Evolutionary conservation across 2,113 vertebrate genomes (phyloP), one percentile per base, ranked within the genome.

Genomic region (Gopherus evgoodei): DNA sequence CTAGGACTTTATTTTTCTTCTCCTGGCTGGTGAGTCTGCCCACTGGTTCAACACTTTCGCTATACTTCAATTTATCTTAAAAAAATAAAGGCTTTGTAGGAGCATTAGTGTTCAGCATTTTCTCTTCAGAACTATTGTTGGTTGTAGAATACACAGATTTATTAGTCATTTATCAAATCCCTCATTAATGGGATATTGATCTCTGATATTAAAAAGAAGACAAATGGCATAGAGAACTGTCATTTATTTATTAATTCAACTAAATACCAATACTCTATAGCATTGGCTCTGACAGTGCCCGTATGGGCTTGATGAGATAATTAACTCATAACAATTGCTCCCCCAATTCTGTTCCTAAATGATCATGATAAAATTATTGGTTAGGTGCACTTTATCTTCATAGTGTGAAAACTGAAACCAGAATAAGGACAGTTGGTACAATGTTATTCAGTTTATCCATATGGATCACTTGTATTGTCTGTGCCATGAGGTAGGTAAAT

Each of bases 271-370:
- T 44, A 29, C 35, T 44, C 38, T 24, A 17, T 42, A 27, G 53
- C n/a, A 83, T 14, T 17, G n/a, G 53, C 25, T 83, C 38, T 57
- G 19, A 42, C n/a, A 56, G 42, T 57, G 81, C 24, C 52, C 16
- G 3, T 42, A 14, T 83, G 13, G 22, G 12, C 38, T 56, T 83
- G 44, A 57, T 38, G n/a, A 83, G 54, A 57, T 57, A 62, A 38
- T 1, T 3, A 38, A 4, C 19, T 3, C 6, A 11, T 4, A 16
- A 6, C 13, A 80, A 93, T 42, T 22, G 19, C 83, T 83, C 0
- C 0, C 35, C 6, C 16, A 47, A 5, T 84, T 57, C 29, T 84
- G 59, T 59, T 80, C 52, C 13, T 78, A 44, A 56, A 3, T 17
- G 25, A 5, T 1, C 53, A 87, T 44, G 83, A 87, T 25, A 47